Base-by-base conservation (phyloP, 2,888 invertebrate species). In the Andrena camellia region DNA sequence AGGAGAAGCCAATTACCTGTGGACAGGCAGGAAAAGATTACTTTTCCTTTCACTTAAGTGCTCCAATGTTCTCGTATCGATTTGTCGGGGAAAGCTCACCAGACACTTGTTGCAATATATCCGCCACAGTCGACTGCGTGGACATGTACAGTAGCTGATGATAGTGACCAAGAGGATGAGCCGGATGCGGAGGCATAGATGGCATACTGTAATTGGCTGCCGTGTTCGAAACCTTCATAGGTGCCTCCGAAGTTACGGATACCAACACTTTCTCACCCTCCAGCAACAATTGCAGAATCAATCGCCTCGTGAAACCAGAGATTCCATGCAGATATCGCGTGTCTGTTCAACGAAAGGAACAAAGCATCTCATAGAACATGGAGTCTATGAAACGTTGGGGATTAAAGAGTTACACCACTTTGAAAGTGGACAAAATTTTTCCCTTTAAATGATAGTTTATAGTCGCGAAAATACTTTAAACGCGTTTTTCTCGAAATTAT, bases 241-340 rank as follows among this genome's bases (percentile, higher is more conserved):
- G 93, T 78, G 90, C 86, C 76, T 94, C 93, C 2, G 93, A 94
- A 2, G 94, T 94, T 78, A 98, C 96, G 88, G 97, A 97, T 31
- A 98, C 97, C 31, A 96, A 95, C 82, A 97, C 96, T 90, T 97
- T 97, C 94, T 98, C 98, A 91, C 97, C 97, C 91, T 98, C 98
- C 84, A 99, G 94, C 84, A 99, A 95, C 75, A 98, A 95, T 91
- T 98, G 98, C 72, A 98, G 95, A 86, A 98, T 96, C 78, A 99
- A 95, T 71, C 98, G 96, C 35, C 98, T 96, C 57, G 98, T 97
- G 94, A 98, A 98, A 7, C 98, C 98, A 0, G 97, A 97, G 91
- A 98, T 97, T 13, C 97, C 97, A 63, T 94, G 94, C 1, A 94
- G 92, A 85, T 94, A 94, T 82, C 93, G 90, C 0, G 94, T 91